These are phyloP conservation scores for Ennomos quercinarius DNA, from an alignment of 2,888 invertebrate genomes.

Conservation along the genomic window DNA sequence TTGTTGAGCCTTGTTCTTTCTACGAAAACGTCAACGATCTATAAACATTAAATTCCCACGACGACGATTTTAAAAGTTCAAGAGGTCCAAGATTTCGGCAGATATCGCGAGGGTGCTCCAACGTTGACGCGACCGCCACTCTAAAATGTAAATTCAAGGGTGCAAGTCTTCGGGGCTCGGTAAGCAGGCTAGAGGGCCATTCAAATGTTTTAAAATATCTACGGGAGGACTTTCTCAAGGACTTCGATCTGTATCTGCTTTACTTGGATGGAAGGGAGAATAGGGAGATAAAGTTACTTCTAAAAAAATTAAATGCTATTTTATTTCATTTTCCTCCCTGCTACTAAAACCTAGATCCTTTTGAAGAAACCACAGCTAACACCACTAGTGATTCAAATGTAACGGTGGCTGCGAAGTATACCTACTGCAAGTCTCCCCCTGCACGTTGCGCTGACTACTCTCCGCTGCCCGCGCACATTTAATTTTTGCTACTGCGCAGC, in stretches of 20 bases:
- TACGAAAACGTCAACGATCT: neutral
- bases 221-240: neutral
- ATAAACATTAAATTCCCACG: constrained; percentile 15
- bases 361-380: too few relatives aligned
- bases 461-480: too few relatives aligned
- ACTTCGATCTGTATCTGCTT: constrained; percentile 7
- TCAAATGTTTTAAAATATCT: constrained; percentile 29
- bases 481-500: too few relatives aligned
- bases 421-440: too few relatives aligned
- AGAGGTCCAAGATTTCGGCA: constrained; percentile 19
- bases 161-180: constrained; percentile 18
- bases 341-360: too few relatives aligned
- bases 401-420: too few relatives aligned
- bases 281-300: too few relatives aligned
- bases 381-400: too few relatives aligned
- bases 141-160: constrained; percentile 32
- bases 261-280: neutral
- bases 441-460: too few relatives aligned
- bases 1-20: too few relatives aligned
- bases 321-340: too few relatives aligned
- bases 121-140: constrained; percentile 18
- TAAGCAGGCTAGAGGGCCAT: constrained; percentile 20
- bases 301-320: too few relatives aligned
- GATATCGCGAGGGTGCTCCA: constrained; percentile 22
- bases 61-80: constrained; percentile 6